A percentile compares a stretch with the other conserved stretches of the same genome.
These are phyloP conservation scores for Silvanus unidentatus DNA, from an alignment of 2,888 invertebrate species.

Conservation along the genomic window DNA sequence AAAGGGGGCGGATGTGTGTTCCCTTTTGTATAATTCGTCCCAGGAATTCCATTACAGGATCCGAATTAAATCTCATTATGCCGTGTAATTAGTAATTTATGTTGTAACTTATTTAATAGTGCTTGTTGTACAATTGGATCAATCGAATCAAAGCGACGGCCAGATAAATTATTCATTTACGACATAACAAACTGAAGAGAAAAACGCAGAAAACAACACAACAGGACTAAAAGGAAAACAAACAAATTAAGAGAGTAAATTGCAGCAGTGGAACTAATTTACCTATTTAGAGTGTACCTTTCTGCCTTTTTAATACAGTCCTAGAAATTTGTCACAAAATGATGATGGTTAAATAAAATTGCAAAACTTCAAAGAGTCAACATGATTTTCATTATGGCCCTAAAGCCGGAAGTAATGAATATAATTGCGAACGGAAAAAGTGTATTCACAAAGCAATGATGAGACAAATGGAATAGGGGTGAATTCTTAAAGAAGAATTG, in stretches of 20 bases:
- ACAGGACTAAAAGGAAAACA: too few species aligned
- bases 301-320: not conserved
- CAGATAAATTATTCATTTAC: too few species aligned
- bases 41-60: constrained; percentile 25
- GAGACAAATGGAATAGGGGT: too few species aligned
- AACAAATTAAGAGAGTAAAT: too few species aligned
- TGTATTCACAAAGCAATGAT: constrained; percentile 5
- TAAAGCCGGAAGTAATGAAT: constrained; percentile 20
- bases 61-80: constrained; percentile 25
- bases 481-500: too few species aligned
- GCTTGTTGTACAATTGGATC: not conserved
- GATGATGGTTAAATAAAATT: constrained; percentile 17
- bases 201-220: too few species aligned
- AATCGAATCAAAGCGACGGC: too few species aligned
- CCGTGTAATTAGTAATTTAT: not conserved
- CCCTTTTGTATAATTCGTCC: too few species aligned
- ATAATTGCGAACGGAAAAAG: constrained; percentile 17
- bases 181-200: too few species aligned
- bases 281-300: too few species aligned
- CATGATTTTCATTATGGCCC: constrained; percentile 18
- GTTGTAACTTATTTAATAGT: not conserved
- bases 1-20: too few species aligned
- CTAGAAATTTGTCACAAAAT: constrained; percentile 14
- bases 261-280: too few species aligned
- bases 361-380: constrained; percentile 21